Evolutionary conservation across 2,888 invertebrate genomes (phyloP).

Genomic region (Drosophila mayaguana): DNA sequence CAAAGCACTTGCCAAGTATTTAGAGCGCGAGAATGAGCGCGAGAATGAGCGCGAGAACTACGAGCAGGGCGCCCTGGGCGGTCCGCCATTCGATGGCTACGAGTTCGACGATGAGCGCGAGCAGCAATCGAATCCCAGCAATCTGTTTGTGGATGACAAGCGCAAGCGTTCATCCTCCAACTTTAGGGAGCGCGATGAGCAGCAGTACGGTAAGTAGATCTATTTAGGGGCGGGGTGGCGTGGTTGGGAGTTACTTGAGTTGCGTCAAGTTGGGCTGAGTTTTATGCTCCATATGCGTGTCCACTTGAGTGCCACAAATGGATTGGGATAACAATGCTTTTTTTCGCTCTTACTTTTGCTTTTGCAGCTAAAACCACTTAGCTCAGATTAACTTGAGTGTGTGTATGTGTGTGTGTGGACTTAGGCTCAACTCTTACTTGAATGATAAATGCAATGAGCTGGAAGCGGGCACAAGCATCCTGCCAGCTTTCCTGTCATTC

Average conservation of each 20-base stretch:
- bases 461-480: slow-evolving; percentile 52
- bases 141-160: slow-evolving; percentile 75
- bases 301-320: slow-evolving; percentile 54
- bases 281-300: slow-evolving; percentile 23
- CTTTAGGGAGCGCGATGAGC: slow-evolving; percentile 84
- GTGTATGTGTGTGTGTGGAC: slow-evolving; percentile 23
- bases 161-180: slow-evolving; percentile 81
- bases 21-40: slow-evolving; percentile 78
- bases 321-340: slow-evolving; percentile 62
- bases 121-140: slow-evolving; percentile 53
- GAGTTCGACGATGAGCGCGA: slow-evolving; percentile 80
- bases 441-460: slow-evolving; percentile 69
- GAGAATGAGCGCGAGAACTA: slow-evolving; percentile 73
- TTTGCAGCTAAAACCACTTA: slow-evolving; percentile 66
- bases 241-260: neutral
- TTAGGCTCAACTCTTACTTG: slow-evolving; percentile 27
- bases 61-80: slow-evolving; percentile 63
- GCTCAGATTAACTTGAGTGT: slow-evolving; percentile 67
- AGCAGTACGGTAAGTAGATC: slow-evolving; percentile 82
- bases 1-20: slow-evolving; percentile 83
- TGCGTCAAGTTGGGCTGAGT: neutral
- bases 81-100: slow-evolving; percentile 69
- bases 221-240: neutral
- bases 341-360: slow-evolving; percentile 10
- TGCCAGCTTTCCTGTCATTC: slow-evolving; percentile 61